Evolutionary conservation across 2,797 vertebrate species (phyloP).

Genomic region (Onychomys arenicola): DNA sequence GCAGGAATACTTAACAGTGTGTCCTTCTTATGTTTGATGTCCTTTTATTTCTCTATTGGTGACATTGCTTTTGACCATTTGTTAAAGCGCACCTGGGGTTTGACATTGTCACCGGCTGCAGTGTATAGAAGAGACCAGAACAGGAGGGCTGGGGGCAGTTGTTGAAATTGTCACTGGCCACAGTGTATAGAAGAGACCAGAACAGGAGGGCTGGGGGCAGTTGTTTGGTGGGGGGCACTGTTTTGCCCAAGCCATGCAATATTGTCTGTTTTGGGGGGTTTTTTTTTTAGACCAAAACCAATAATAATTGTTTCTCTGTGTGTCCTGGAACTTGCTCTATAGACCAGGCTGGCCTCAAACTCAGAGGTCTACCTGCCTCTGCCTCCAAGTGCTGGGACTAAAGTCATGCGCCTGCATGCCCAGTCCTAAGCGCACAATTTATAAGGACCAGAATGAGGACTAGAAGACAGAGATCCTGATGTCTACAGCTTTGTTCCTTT

Average conservation of each 20-base stretch:
- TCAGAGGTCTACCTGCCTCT: neutral
- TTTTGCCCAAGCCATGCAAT: neutral
- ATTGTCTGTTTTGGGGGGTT: neutral
- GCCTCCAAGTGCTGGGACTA: neutral
- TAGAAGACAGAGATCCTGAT: neutral
- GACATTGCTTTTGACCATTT: constrained; percentile 24
- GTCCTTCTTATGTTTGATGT: neutral
- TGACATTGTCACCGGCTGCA: neutral
- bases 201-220: neutral
- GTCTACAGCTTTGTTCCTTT: neutral
- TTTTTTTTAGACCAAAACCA: neutral
- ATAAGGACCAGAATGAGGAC: constrained; percentile 8
- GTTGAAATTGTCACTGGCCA: neutral
- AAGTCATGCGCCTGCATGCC: neutral
- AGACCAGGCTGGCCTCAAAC: neutral
- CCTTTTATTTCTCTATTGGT: neutral
- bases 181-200: neutral
- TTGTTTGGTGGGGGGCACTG: constrained; percentile 12
- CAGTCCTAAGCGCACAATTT: neutral
- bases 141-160: neutral
- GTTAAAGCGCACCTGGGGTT: constrained; percentile 23
- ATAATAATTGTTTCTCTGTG: neutral
- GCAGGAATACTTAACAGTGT: neutral
- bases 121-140: neutral
- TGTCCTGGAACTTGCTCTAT: neutral